Evolutionary conservation across 2,888 invertebrate species (phyloP).

Genomic region (Phengaris arion): DNA sequence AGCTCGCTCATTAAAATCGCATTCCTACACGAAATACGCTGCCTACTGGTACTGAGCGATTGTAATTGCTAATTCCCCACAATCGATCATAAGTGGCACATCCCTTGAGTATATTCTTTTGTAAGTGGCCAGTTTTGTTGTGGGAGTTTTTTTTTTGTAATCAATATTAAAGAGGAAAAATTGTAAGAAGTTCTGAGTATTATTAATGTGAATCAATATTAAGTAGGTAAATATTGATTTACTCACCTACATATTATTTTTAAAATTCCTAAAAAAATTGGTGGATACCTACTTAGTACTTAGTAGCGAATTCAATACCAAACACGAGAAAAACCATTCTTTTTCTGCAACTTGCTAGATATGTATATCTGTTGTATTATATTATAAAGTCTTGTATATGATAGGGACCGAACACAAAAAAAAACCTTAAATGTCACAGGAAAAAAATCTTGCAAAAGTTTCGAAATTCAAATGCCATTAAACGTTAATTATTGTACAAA

Average conservation of each 20-base stretch:
- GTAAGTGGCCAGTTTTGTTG: neutral
- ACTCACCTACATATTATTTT: neutral
- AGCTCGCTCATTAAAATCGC: slow-evolving; percentile 45
- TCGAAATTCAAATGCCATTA: slow-evolving; percentile 49
- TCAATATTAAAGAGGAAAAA: too few relatives aligned
- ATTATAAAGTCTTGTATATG: neutral
- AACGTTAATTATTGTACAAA: slow-evolving; percentile 66
- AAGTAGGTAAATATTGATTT: neutral
- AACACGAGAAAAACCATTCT: neutral
- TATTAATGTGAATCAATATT: neutral
- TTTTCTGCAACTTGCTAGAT: neutral
- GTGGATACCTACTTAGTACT: neutral
- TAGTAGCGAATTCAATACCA: neutral
- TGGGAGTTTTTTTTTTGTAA: too few relatives aligned
- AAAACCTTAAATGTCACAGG: slow-evolving; percentile 3
- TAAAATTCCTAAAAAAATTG: neutral
- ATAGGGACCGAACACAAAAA: neutral
- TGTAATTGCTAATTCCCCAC: slow-evolving; percentile 25
- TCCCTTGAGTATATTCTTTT: neutral
- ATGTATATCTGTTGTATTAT: neutral
- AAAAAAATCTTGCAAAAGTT: slow-evolving; percentile 12
- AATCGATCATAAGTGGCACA: slow-evolving; percentile 12
- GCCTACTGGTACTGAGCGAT: slow-evolving; percentile 14
- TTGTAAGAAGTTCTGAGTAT: too few relatives aligned
- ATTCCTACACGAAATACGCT: slow-evolving; percentile 45